Evolutionary conservation across 2,797 vertebrate species (phyloP).

Genomic region (Tarsius wallacei): DNA sequence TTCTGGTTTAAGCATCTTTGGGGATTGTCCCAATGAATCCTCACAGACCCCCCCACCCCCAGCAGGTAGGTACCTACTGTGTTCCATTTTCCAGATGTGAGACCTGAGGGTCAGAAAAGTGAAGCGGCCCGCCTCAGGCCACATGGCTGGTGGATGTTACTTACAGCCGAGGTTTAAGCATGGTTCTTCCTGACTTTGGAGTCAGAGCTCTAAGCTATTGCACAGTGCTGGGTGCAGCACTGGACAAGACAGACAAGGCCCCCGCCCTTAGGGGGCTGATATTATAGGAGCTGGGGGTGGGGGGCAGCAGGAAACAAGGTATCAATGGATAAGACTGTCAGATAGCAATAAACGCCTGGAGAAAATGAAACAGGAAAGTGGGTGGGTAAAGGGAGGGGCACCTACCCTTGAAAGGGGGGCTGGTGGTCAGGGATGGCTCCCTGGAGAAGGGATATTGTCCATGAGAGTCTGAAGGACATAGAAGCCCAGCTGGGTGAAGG

Average conservation of each 20-base stretch:
- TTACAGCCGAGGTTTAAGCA: too few relatives aligned
- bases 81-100: neutral
- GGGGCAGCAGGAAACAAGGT: neutral
- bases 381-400: rapidly evolving
- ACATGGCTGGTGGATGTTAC: neutral
- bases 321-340: neutral
- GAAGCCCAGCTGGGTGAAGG: neutral
- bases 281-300: neutral
- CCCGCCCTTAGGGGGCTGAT: neutral
- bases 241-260: neutral
- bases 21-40: neutral
- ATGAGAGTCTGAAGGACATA: neutral
- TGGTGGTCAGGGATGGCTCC: neutral
- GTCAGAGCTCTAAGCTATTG: rapidly evolving
- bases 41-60: rapidly evolving
- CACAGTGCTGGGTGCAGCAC: neutral
- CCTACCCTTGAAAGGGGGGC: neutral
- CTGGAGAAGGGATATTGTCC: neutral
- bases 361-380: neutral
- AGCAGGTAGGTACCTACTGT: neutral
- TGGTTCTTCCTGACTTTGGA: neutral
- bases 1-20: neutral
- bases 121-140: neutral
- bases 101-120: neutral
- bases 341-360: rapidly evolving